A percentile compares a stretch with the other conserved stretches of the same genome.
Evolutionary conservation across 1,140 invertebrate species (phyloP).

Genomic region (Drosophila repletoides): DNA sequence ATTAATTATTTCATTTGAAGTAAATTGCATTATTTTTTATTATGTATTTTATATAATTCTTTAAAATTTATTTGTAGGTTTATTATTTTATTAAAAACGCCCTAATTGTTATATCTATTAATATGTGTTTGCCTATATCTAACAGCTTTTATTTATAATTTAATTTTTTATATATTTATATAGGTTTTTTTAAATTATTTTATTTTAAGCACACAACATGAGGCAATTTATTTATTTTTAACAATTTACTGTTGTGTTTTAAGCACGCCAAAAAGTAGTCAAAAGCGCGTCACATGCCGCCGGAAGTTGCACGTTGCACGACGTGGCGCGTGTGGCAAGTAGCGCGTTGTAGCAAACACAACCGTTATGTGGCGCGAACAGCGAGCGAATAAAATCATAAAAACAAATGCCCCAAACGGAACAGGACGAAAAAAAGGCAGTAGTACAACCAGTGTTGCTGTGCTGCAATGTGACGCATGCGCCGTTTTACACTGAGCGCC

Average conservation of each 20-base stretch:
- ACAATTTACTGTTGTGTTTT: no score
- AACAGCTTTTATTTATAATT: no score
- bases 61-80: no score
- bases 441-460: slow-evolving; percentile 50
- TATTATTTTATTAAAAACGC: no score
- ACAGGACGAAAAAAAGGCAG: slow-evolving; percentile 9
- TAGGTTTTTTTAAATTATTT: no score
- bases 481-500: slow-evolving; percentile 9
- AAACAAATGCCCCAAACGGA: slow-evolving; percentile 5
- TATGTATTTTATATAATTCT: no score
- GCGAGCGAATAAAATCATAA: slow-evolving; percentile 62
- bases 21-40: not conserved
- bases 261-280: not conserved
- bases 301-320: slow-evolving; percentile 36
- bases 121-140: no score
- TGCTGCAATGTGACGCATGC: slow-evolving; percentile 37
- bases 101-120: no score
- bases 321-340: slow-evolving; percentile 22
- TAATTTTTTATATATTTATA: no score
- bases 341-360: slow-evolving; percentile 13
- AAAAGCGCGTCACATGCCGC: slow-evolving; percentile 39
- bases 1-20: not conserved
- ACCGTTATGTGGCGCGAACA: slow-evolving; percentile 55
- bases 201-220: no score
- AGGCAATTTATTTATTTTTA: not conserved